Conservation (phyloP, 2,888 invertebrate genomes). For the Mythimna ferrago region DNA sequence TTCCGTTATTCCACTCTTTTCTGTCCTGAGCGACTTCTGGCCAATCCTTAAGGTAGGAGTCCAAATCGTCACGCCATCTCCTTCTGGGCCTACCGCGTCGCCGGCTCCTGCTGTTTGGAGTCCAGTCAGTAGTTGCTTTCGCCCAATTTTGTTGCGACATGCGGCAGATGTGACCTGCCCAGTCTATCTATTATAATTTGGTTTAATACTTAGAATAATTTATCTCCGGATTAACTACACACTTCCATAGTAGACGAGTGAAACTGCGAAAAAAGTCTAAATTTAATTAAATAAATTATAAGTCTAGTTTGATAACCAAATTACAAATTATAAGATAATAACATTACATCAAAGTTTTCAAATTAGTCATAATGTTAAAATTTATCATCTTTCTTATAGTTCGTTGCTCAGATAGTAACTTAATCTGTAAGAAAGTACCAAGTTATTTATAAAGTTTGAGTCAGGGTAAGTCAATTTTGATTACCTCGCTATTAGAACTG, state of each 20-base stretch:
- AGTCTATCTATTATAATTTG: too few relatives aligned
- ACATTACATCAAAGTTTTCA: conserved; percentile 42
- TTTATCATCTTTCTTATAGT: conserved; percentile 34
- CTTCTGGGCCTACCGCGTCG: too few relatives aligned
- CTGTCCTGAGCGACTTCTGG: too few relatives aligned
- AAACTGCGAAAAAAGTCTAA: not conserved
- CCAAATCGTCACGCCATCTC: too few relatives aligned
- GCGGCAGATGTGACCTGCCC: too few relatives aligned
- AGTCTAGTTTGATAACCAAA: not conserved
- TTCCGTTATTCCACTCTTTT: too few relatives aligned
- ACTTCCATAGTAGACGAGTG: too few relatives aligned
- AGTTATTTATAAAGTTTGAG: conserved; percentile 2
- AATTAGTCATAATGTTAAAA: conserved; percentile 36
- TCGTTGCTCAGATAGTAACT: conserved; percentile 21
- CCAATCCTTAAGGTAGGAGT: too few relatives aligned
- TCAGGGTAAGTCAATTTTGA: not conserved
- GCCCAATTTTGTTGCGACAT: too few relatives aligned
- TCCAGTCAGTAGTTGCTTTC: too few relatives aligned
- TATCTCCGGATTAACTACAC: not conserved
- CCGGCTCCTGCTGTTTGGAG: too few relatives aligned
- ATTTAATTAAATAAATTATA: not conserved
- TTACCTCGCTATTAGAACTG: not conserved
- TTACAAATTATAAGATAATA: conserved; percentile 28
- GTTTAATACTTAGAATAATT: too few relatives aligned
- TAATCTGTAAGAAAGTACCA: conserved; percentile 7